A percentile compares a stretch with the other conserved stretches of the same genome.
Conservation (phyloP, 2,113 vertebrate genomes). For the Pseudonaja textilis region DNA sequence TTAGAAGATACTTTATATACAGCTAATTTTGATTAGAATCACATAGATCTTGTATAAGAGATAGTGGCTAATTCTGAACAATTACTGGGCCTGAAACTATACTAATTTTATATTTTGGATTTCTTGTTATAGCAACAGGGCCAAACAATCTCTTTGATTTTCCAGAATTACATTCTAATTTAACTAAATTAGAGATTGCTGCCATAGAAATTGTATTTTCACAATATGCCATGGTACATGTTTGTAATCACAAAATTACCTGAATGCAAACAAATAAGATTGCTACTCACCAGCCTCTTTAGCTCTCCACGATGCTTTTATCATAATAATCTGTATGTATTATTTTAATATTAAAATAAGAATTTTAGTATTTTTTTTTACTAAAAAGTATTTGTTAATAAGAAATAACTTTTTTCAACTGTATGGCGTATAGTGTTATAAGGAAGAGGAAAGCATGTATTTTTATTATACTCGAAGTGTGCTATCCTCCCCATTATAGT, state of each 20-base stretch:
- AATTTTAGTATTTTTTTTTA: neutral
- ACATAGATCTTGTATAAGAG: neutral
- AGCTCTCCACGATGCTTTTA: neutral
- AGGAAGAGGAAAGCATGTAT: neutral
- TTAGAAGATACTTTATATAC: neutral
- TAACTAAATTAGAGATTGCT: neutral
- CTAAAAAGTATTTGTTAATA: neutral
- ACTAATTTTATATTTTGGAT: neutral
- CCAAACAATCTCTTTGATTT: neutral
- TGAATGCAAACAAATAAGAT: neutral
- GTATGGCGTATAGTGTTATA: neutral
- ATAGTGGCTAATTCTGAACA: neutral
- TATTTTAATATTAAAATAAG: neutral
- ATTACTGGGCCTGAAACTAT: neutral
- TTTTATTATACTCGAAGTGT: neutral
- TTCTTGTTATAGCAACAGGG: neutral
- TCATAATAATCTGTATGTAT: neutral
- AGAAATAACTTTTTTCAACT: neutral
- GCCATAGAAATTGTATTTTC: neutral
- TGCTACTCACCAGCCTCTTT: neutral
- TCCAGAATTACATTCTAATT: neutral
- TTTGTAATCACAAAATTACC: neutral
- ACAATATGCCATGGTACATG: neutral
- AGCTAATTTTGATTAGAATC: neutral
- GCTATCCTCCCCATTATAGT: accelerated